Percentiles rank a stretch among this genome's conserved stretches.
These are phyloP conservation scores for Helicolenus hilgendorfi DNA, from an alignment of 2,797 vertebrate species.

Conservation along the genomic window DNA sequence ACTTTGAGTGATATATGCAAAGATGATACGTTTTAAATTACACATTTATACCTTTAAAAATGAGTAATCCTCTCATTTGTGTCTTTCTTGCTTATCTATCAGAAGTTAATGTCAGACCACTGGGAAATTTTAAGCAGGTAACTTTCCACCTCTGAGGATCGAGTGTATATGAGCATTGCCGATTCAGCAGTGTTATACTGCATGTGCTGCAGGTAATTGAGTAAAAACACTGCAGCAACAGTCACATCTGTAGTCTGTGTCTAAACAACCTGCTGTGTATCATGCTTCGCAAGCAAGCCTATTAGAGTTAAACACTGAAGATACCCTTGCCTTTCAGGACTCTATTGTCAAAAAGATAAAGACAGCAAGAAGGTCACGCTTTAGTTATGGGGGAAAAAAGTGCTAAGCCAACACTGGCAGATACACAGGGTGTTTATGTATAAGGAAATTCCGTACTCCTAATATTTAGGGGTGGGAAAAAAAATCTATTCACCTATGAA, in stretches of 20 bases:
- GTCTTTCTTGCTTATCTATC: not conserved
- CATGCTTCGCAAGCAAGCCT: not conserved
- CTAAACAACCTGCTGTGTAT: conserved; percentile 17
- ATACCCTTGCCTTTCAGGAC: not conserved
- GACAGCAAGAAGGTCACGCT: not conserved
- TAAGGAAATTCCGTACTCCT: not conserved
- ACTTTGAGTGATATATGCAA: not conserved
- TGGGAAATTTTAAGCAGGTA: not conserved
- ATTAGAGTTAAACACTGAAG: conserved; percentile 16
- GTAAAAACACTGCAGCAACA: conserved; percentile 14
- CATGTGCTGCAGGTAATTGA: conserved; percentile 25
- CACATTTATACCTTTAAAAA: not conserved
- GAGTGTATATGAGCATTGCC: conserved; percentile 2
- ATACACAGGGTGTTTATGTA: conserved; percentile 8
- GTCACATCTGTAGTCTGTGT: conserved; percentile 22
- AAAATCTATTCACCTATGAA: not conserved
- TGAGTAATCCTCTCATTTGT: not conserved
- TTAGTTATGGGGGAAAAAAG: not conserved
- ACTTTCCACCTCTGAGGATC: not conserved
- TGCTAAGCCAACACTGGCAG: conserved; percentile 18
- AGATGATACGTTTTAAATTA: not conserved
- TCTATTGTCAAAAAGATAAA: not conserved
- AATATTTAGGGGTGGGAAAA: too few relatives aligned
- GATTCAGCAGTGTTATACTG: conserved; percentile 37
- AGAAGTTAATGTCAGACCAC: not conserved